Evolutionary conservation across 2,797 vertebrate genomes (phyloP).

Genomic region (Clarias pachynema): DNA sequence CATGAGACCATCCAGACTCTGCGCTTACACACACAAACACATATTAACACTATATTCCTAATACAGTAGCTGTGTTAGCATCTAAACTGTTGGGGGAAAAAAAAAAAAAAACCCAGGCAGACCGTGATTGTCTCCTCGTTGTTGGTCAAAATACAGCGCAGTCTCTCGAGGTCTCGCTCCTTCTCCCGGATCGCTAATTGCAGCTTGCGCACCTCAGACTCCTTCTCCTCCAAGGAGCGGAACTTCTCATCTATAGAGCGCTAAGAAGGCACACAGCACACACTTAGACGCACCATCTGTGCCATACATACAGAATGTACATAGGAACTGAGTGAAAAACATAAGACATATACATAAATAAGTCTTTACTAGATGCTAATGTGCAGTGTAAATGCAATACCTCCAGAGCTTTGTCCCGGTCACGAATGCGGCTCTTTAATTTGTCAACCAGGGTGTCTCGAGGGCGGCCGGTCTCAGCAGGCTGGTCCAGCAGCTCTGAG

Average conservation of each 20-base stretch:
- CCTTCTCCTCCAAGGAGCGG: conserved; percentile 85
- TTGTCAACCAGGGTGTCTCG: conserved; percentile 85
- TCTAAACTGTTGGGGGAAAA: background rate
- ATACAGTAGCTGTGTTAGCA: background rate
- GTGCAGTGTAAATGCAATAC: conserved; percentile 64
- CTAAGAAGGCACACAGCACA: conserved; percentile 65
- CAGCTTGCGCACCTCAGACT: conserved; percentile 85
- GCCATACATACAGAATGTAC: background rate
- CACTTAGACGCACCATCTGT: background rate
- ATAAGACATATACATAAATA: background rate
- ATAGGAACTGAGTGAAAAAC: background rate
- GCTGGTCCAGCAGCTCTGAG: conserved; percentile 80
- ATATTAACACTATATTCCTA: background rate
- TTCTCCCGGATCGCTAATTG: conserved; percentile 82
- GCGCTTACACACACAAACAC: conserved; percentile 32
- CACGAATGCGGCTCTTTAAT: conserved; percentile 86
- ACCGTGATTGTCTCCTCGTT: conserved; percentile 94
- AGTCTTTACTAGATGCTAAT: too few species aligned
- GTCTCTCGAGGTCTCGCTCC: conserved; percentile 85
- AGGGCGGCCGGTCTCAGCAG: conserved; percentile 71
- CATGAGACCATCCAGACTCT: conserved; percentile 89
- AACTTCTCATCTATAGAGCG: conserved; percentile 91
- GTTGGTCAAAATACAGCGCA: conserved; percentile 83
- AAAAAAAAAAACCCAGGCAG: conserved; percentile 3
- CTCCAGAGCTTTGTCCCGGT: conserved; percentile 89